Evolutionary conservation across 92 coral and sea anemone genomes (phyloP), one percentile per base, ranked within the genome.

Genomic region (Epizoanthus fatuus): DNA sequence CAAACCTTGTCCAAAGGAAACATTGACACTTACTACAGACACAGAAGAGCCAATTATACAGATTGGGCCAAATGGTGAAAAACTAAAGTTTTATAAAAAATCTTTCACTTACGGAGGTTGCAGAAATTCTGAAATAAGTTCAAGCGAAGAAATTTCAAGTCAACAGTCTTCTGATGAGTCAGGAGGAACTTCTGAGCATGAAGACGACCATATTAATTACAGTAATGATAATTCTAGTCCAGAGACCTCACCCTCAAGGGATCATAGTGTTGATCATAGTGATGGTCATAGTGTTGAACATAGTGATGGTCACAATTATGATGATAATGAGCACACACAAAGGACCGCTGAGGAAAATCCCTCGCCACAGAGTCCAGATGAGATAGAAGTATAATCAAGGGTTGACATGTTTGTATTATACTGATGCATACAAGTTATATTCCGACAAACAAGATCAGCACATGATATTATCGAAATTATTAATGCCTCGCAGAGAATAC

Each of bases 1-100:
- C 49, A 60, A 40, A 29, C 85, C 90, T 2, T 58, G 69, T 60
- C 20, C 79, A 38, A 77, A 77, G 53, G 69, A 77, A 12, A 38
- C 70, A 19, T 6, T 29, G 12, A 14, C 13, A 12, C 65, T 6
- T 42, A 68, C 82, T 13, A 3, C 70, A 59, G 40, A 59, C 4
- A 38, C 3, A 16, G 69, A 77, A 62, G 19, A 17, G 40, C 44
- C 56, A 7, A 53, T 1, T 15, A 32, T 63, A 38, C 53, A 17
- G 5, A 1, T 55, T 14, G 54, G 40, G 45, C 13, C 55, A 39
- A 75, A 39, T 55, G 69, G 39, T 29, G 51, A 37, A 37, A 76
- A 58, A 13, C 39, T 42, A 3, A 22, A 19, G 38, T 3, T 38
- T 6, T 58, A 59, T 38, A 76, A 59, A 39, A 40, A 59, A 5